Evolutionary conservation across 1,140 invertebrate genomes (phyloP).

Genomic region (Leucophenga varia): DNA sequence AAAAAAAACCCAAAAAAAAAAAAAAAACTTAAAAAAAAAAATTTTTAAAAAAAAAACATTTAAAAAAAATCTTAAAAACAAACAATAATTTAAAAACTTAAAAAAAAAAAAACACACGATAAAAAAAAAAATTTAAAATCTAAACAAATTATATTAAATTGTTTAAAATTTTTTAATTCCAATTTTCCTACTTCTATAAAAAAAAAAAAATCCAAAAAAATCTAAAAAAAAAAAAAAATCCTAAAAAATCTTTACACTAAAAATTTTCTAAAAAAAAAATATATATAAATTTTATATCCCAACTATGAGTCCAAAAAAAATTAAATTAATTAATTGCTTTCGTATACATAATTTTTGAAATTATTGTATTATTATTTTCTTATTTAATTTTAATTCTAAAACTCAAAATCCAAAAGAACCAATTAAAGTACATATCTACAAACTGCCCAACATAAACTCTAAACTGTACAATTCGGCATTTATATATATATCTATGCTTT

Average conservation of each 20-base stretch:
- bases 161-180: conserved; percentile 43
- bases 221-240: conserved; percentile 21
- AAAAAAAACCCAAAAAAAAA: conserved; percentile 12
- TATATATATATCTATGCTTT: too few relatives aligned
- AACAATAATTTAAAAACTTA: conserved; percentile 39
- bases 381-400: too few relatives aligned
- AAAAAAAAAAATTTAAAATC: conserved; percentile 20
- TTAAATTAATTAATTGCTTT: too few relatives aligned
- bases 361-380: too few relatives aligned
- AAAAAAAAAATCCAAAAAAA: conserved; percentile 12
- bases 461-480: too few relatives aligned
- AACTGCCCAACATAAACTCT: too few relatives aligned
- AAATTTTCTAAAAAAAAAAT: conserved; percentile 6
- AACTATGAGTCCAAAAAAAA: too few relatives aligned
- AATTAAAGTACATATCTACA: too few relatives aligned
- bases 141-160: conserved; percentile 32
- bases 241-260: conserved; percentile 19
- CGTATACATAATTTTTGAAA: conserved; percentile 40
- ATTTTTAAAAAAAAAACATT: conserved; percentile 28
- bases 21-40: conserved; percentile 31
- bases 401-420: too few relatives aligned
- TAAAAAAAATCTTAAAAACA: conserved; percentile 18
- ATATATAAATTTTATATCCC: conserved; percentile 2
- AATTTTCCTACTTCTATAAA: conserved; percentile 35
- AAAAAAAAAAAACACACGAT: conserved; percentile 26